Base-by-base conservation (phyloP, 1,140 invertebrate species). In the Cyclina sinensis region DNA sequence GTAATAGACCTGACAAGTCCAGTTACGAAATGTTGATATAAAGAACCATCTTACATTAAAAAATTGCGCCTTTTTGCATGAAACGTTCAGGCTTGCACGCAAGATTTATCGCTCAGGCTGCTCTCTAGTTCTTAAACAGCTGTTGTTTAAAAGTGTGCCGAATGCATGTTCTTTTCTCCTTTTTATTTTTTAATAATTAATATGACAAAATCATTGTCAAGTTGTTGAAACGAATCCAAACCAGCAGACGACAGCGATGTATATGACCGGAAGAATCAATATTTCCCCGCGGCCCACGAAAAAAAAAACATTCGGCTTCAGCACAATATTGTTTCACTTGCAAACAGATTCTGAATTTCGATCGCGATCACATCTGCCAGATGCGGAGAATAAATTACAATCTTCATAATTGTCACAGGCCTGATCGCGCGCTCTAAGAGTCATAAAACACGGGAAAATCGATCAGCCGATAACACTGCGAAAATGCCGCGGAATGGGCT, bases 401-500 rank as follows among this genome's bases (percentile, higher is more conserved):
- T 81, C 48, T 81, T 65, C 79, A 62, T 81, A 81, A 81, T 81
- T 81, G 79, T 81, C 79, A 65, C 54, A n/a, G 57, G 79, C 37
- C 65, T 65, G 35, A 65, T 81, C 79, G 37, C 48, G 79, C 51
- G 48, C 51, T 81, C 27, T 43, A 57, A 46, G 51, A 81, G 35
- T 51, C 30, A 81, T 81, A 81, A 81, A 81, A 54, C 76, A 80
- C 54, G 37, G n/a, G 57, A 81, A 81, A 81, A 81, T 81, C 79
- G 59, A 81, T 81, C 54, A 43, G 39, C 51, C 74, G 74, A 78
- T 51, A 78, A 51, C 73, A 76, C 27, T 51, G 73, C 73, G 46
- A 70, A 51, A 76, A 76, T 51, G 73, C 73, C 73, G 16, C 24
- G 46, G 39, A 76, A 76, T 51, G 73, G 43, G 46, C 43, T 76